These are phyloP conservation scores for Drosophila putrida DNA, from an alignment of 2,888 invertebrate species.

Conservation along the genomic window DNA sequence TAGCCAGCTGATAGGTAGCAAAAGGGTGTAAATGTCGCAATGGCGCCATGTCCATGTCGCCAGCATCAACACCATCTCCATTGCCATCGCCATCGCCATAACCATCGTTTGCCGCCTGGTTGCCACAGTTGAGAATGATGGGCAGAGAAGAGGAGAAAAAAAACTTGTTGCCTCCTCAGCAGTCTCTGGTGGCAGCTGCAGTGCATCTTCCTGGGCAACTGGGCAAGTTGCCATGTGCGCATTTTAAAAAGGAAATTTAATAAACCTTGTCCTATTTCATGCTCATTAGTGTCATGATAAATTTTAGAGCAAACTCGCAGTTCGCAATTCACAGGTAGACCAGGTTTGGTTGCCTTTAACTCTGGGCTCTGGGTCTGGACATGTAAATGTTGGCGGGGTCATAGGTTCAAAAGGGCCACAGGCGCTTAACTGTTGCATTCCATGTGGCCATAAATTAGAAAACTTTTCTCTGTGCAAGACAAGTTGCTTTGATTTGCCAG, in stretches of 20 bases:
- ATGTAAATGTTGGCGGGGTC: conserved; percentile 65
- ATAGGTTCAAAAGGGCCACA: conserved; percentile 45
- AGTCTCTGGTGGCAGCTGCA: conserved; percentile 17
- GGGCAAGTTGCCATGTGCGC: conserved; percentile 67
- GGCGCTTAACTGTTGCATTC: conserved; percentile 74
- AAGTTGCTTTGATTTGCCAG: conserved; percentile 75
- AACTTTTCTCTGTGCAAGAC: conserved; percentile 66
- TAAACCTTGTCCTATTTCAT: conserved; percentile 78
- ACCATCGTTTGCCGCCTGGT: not conserved
- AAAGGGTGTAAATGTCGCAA: conserved; percentile 52
- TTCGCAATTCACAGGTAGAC: conserved; percentile 15
- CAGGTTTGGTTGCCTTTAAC: not conserved
- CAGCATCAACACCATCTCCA: conserved; percentile 18
- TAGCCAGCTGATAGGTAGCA: conserved; percentile 45
- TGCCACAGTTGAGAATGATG: conserved; percentile 32
- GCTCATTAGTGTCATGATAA: conserved; percentile 80
- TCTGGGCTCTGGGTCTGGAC: conserved; percentile 15
- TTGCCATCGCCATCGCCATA: not conserved
- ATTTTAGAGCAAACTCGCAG: conserved; percentile 54
- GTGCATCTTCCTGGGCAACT: conserved; percentile 22
- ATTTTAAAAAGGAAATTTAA: conserved; percentile 78
- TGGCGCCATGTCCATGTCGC: conserved; percentile 65
- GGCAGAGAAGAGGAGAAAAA: conserved; percentile 6
- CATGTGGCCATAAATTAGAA: conserved; percentile 75
- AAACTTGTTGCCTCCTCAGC: conserved; percentile 66